Conservation (phyloP, 2,113 vertebrate genomes). For the Orthochromis malagaraziensis region DNA sequence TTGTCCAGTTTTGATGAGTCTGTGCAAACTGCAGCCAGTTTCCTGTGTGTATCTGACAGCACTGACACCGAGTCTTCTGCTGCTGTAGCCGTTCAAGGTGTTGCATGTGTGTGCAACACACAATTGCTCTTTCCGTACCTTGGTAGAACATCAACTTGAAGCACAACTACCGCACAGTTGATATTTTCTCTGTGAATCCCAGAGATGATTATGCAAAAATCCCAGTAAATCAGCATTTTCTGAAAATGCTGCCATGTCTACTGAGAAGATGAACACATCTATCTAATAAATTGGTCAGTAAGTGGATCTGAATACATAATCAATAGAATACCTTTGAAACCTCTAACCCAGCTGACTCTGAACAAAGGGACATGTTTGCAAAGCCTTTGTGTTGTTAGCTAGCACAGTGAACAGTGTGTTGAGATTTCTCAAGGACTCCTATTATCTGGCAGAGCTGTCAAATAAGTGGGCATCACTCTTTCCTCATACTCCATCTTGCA, state of each 20-base stretch:
- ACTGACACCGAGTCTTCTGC: rapidly evolving
- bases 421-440: background rate
- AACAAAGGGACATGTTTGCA: background rate
- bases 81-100: background rate
- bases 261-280: background rate
- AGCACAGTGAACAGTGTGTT: background rate
- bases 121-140: background rate
- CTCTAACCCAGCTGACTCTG: background rate
- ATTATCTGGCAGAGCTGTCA: background rate
- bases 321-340: background rate
- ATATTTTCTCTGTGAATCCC: background rate
- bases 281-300: background rate
- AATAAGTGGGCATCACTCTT: background rate
- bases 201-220: background rate
- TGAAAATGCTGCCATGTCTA: background rate
- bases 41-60: background rate
- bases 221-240: background rate
- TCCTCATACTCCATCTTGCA: background rate
- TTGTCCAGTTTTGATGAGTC: background rate
- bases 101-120: background rate
- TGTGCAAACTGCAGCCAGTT: background rate
- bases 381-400: background rate
- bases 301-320: background rate
- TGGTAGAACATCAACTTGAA: background rate
- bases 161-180: background rate